Base-by-base conservation (phyloP, 2,113 vertebrate genomes). In the Phocoena sinus region DNA sequence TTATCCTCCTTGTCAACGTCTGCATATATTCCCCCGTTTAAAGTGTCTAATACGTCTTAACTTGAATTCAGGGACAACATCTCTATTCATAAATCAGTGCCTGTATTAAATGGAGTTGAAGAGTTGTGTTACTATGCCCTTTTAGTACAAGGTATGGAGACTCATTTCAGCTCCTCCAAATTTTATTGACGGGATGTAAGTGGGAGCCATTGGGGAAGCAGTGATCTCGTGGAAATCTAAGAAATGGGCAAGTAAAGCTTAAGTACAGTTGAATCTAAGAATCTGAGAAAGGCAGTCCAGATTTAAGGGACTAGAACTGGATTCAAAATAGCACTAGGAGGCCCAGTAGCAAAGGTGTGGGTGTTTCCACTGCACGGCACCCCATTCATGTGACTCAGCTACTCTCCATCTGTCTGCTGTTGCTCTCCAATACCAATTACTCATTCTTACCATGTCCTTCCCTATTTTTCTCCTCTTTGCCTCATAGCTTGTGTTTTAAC, bases 361-460 rank as follows among this genome's bases (percentile, higher is more conserved):
- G 17, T 0, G 2, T 74, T 71, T 80, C 28, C 7, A 7, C 12
- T 8, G 8, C 0, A 10, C 58, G n/a, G 14, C 8, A 0, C 5
- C 0, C 50, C 5, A 0, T 15, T 67, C 71, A 36, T 2, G 1
- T 25, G 23, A 41, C 44, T 1, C 92, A 3, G 8, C 8, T 65
- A 0, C 36, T 47, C 33, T n/a, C 8, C 28, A 17, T 31, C n/a
- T 50, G 68, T 28, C 44, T 11, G 12, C 44, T 74, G 41, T 62
- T 65, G 17, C 60, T 65, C 38, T 60, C 26, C 0, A 7, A 1
- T 9, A 13, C 76, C 20, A 1, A 33, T 12, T 63, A 11, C 23
- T 28, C 12, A 3, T 53, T 31, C 23, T 74, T 25, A 8, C n/a
- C 1, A 0, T 9, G 20, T 8, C 36, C 28, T 83, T 12, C 44